A percentile compares a stretch with the other conserved stretches of the same genome.
phyloP scores from a whole-genome alignment of 1,140 invertebrate genomes.

The Antheraea pernyi region DNA sequence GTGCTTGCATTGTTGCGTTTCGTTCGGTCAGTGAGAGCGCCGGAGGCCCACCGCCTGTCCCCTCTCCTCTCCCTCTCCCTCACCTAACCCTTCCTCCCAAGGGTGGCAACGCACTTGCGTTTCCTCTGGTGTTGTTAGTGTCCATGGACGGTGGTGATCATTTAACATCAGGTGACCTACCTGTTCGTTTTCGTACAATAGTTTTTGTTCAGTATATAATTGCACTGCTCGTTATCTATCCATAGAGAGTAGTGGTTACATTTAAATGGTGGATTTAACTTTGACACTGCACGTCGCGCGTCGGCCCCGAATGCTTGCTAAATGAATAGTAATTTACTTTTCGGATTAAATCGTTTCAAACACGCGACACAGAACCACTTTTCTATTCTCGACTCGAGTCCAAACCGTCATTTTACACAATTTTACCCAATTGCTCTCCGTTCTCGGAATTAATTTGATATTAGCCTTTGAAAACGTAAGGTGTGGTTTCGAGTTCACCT shows the following conservation, averaged over 20 bases:
- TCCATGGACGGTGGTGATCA: too few relatives aligned
- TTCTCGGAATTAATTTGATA: conserved; percentile 78
- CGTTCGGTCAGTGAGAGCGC: too few relatives aligned
- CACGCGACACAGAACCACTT: conserved; percentile 77
- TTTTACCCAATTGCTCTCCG: conserved; percentile 76
- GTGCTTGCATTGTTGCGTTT: too few relatives aligned
- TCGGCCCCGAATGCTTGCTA: conserved; percentile 70
- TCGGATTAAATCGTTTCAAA: conserved; percentile 75
- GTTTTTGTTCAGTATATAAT: background rate
- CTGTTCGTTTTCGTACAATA: background rate
- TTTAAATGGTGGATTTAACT: conserved; percentile 51
- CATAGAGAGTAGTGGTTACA: conserved; percentile 19
- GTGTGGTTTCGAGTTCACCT: conserved; percentile 68
- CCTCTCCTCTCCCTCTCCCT: too few relatives aligned
- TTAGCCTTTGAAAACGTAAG: conserved; percentile 77
- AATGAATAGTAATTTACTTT: conserved; percentile 79
- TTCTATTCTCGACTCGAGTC: conserved; percentile 73
- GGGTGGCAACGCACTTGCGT: too few relatives aligned
- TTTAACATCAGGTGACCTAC: too few relatives aligned
- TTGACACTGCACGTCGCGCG: conserved; percentile 54
- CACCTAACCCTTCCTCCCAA: too few relatives aligned
- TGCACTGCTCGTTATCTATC: background rate
- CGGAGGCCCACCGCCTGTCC: too few relatives aligned
- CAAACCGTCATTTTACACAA: conserved; percentile 78
- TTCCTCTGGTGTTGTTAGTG: too few relatives aligned